Conservation (phyloP, 2,113 vertebrate genomes). For the Sardina pilchardus region DNA sequence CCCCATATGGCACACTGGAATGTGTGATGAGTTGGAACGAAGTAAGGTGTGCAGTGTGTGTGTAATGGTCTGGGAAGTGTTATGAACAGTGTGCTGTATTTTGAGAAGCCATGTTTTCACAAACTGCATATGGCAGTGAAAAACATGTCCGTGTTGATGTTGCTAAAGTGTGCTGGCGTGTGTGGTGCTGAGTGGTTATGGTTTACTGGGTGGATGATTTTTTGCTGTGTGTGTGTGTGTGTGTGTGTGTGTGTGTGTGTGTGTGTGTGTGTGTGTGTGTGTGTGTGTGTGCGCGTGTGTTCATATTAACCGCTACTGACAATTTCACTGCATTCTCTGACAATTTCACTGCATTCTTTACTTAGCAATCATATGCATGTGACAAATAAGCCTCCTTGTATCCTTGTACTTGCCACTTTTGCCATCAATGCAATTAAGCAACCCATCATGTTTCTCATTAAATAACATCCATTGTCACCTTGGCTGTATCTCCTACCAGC, state of each 20-base stretch:
- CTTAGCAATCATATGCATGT: too few relatives aligned
- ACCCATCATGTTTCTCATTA: not conserved
- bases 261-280: not conserved
- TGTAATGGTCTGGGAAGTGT: not conserved
- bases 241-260: not conserved
- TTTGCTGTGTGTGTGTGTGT: not conserved
- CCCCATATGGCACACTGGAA: not conserved
- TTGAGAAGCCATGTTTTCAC: not conserved
- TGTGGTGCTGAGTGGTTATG: not conserved
- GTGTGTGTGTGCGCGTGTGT: not conserved
- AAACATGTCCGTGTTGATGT: not conserved
- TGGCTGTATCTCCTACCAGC: not conserved
- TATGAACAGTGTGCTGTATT: not conserved
- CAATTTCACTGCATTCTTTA: too few relatives aligned
- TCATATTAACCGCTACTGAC: too few relatives aligned
- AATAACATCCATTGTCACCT: not conserved
- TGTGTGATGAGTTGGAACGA: not conserved
- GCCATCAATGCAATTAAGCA: not conserved
- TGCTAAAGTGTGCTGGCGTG: not conserved
- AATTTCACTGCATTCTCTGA: too few relatives aligned
- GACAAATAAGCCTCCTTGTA: too few relatives aligned
- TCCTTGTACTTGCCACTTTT: not conserved
- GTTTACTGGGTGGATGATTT: not conserved
- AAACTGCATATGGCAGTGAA: not conserved
- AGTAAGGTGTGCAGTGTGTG: not conserved